Evolutionary conservation across 2,797 vertebrate genomes (phyloP).

Genomic region (Coregonus sp.): DNA sequence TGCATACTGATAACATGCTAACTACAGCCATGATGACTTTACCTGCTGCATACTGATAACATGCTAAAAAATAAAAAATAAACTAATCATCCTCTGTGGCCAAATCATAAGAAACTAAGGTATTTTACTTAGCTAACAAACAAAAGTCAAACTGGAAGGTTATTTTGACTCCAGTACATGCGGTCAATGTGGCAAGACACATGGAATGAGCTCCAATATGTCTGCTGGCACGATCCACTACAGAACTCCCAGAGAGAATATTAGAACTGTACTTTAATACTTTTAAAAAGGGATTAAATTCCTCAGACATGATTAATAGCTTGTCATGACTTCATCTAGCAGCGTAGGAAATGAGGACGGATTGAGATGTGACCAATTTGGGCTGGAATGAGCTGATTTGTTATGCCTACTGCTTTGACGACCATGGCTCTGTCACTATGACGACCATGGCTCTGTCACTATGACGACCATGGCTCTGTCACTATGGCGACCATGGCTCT

Average conservation of each 20-base stretch:
- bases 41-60: too few relatives aligned
- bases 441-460: too few relatives aligned
- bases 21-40: too few relatives aligned
- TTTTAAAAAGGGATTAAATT: constrained; percentile 5
- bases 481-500: too few relatives aligned
- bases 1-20: too few relatives aligned
- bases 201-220: neutral
- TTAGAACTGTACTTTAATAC: neutral
- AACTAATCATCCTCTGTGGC: too few relatives aligned
- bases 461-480: too few relatives aligned
- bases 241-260: neutral
- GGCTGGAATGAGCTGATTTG: neutral
- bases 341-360: neutral
- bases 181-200: neutral
- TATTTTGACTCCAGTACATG: neutral
- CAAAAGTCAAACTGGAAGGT: neutral
- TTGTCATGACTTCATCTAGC: constrained; percentile 2
- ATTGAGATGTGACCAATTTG: constrained; percentile 1
- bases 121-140: neutral
- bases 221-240: neutral
- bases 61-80: too few relatives aligned
- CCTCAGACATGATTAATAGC: neutral
- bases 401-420: constrained; percentile 14
- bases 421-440: constrained; percentile 1
- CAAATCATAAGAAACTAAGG: neutral